A percentile compares a stretch with the other conserved stretches of the same genome.
These are phyloP conservation scores for Cotesia chilonis DNA, from an alignment of 1,140 invertebrate genomes.

Conservation along the genomic window DNA sequence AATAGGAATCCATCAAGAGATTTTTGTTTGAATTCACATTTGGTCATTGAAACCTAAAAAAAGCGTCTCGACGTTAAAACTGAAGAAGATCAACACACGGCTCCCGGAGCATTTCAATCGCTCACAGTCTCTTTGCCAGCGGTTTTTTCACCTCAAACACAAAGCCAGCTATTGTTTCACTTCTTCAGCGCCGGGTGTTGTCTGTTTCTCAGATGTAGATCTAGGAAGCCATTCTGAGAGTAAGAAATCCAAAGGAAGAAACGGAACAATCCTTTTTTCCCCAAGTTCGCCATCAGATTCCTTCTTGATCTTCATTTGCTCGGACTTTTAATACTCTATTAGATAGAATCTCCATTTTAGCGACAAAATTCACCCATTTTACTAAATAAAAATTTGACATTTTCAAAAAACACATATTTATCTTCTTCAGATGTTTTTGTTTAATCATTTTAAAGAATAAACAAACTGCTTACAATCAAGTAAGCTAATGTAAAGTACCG, in stretches of 20 bases:
- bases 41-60: slow-evolving; percentile 25
- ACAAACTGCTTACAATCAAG: no score
- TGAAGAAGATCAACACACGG: slow-evolving; percentile 38
- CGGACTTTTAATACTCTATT: slow-evolving; percentile 41
- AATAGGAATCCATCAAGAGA: neutral
- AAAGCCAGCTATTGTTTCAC: slow-evolving; percentile 54
- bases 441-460: no score
- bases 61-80: neutral
- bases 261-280: slow-evolving; percentile 37
- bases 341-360: no score
- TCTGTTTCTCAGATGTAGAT: slow-evolving; percentile 24
- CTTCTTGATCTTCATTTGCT: slow-evolving; percentile 40
- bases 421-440: no score
- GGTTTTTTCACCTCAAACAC: slow-evolving; percentile 47
- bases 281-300: slow-evolving; percentile 36
- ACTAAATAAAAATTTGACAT: no score
- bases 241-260: slow-evolving; percentile 29
- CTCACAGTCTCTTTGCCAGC: slow-evolving; percentile 48
- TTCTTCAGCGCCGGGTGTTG: slow-evolving; percentile 33
- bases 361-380: no score
- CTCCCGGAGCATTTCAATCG: slow-evolving; percentile 52
- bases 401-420: no score
- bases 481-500: neutral
- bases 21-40: slow-evolving; percentile 22
- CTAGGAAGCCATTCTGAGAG: slow-evolving; percentile 1